Percentiles rank a stretch among this genome's conserved stretches.
Evolutionary conservation across 2,888 invertebrate species (phyloP).

Genomic region (Kryphioiulus occultus): DNA sequence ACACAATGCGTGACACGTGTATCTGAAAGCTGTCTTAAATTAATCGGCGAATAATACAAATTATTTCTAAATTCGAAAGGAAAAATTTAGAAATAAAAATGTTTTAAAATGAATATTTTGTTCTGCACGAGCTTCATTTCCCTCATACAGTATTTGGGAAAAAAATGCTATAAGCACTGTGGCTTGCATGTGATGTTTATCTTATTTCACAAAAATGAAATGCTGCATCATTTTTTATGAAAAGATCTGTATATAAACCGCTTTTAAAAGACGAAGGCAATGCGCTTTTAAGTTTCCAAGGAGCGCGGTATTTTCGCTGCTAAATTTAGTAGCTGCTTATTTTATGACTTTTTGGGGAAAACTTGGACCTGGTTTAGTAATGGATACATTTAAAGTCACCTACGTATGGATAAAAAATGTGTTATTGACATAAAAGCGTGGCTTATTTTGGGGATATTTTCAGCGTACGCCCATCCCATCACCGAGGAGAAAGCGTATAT

Average conservation of each 20-base stretch:
- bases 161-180: too few species aligned
- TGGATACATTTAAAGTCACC: slow-evolving; percentile 2
- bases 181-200: too few species aligned
- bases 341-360: slow-evolving; percentile 6
- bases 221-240: neutral
- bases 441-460: slow-evolving; percentile 15
- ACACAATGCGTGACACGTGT: too few species aligned
- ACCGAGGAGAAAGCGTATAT: neutral
- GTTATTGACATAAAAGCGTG: slow-evolving; percentile 1
- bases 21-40: too few species aligned
- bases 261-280: neutral
- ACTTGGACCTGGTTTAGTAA: neutral
- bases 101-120: too few species aligned
- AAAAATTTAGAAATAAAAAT: too few species aligned
- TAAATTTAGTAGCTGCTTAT: slow-evolving; percentile 19
- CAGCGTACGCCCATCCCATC: neutral
- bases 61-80: too few species aligned
- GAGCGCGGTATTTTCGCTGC: neutral
- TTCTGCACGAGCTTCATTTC: too few species aligned
- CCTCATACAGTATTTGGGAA: too few species aligned
- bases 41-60: too few species aligned
- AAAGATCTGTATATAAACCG: neutral
- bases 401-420: neutral
- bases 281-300: neutral
- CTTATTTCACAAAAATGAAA: too few species aligned